Percentiles rank a stretch among this genome's conserved stretches.
phyloP scores from a whole-genome alignment of 2,797 vertebrate genomes.

The Platalea minor region DNA sequence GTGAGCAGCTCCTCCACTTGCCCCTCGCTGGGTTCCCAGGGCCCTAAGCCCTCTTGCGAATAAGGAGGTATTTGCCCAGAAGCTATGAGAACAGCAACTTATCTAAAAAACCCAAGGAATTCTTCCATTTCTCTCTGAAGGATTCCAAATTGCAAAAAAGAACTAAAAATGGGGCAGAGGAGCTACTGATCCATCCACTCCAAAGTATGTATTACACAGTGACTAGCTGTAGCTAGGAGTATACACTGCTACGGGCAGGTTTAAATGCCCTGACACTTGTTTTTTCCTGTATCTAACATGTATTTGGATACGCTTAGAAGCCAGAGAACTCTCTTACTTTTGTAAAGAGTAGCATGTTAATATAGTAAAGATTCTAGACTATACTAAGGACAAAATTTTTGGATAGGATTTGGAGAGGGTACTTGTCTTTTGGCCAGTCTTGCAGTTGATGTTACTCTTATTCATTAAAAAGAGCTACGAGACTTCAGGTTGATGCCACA shows the following conservation, averaged over 20 bases:
- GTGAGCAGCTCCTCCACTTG: conserved; percentile 13
- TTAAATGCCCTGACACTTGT: not conserved
- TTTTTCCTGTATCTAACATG: not conserved
- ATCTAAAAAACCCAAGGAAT: not conserved
- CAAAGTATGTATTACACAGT: rapidly evolving
- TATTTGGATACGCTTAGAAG: not conserved
- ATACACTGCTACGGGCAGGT: not conserved
- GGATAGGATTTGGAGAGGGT: not conserved
- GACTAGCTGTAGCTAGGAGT: not conserved
- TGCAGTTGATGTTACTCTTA: not conserved
- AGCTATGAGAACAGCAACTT: conserved; percentile 22
- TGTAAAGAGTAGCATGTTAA: not conserved
- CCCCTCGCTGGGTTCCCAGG: conserved; percentile 75
- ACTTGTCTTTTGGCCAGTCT: not conserved
- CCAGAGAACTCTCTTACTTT: not conserved
- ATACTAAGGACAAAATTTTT: not conserved
- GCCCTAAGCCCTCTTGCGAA: conserved; percentile 61
- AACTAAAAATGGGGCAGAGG: not conserved
- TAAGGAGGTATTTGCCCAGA: conserved; percentile 40
- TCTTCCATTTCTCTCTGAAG: not conserved
- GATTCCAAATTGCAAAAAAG: not conserved
- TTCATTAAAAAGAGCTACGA: not conserved
- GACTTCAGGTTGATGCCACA: not conserved
- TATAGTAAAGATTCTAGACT: not conserved
- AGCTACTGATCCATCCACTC: not conserved